A percentile compares a stretch with the other conserved stretches of the same genome.
Conservation (phyloP, 2,888 invertebrate genomes). For the Erpobdella octoculata region DNA sequence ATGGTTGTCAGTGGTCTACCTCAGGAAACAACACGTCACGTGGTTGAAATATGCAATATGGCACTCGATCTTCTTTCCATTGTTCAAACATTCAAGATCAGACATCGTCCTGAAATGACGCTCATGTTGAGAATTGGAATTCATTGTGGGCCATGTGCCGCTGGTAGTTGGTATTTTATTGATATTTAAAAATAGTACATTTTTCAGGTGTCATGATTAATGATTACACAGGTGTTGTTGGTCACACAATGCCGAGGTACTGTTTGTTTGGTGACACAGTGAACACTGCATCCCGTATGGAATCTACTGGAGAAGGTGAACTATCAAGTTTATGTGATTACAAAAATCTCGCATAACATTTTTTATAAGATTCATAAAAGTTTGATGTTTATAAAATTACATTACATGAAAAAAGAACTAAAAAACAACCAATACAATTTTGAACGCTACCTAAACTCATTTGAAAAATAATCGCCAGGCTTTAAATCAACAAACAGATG, state of each 20-base stretch:
- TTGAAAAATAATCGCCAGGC: no score
- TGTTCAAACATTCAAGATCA: constrained; percentile 36
- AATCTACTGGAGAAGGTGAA: constrained; percentile 32
- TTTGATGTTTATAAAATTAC: no score
- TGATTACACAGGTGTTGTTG: constrained; percentile 30
- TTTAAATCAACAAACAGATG: no score
- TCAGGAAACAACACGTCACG: constrained; percentile 54
- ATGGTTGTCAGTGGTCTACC: constrained; percentile 51
- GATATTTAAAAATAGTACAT: no score
- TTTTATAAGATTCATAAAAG: no score
- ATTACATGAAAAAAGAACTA: no score
- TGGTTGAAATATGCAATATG: constrained; percentile 38
- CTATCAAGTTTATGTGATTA: no score
- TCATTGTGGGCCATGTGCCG: constrained; percentile 41
- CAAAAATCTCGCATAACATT: no score
- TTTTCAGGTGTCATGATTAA: neutral
- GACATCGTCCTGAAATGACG: constrained; percentile 37
- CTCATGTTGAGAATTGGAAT: constrained; percentile 39
- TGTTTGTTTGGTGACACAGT: constrained; percentile 34
- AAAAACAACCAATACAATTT: no score
- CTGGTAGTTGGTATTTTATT: no score
- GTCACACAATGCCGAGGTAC: constrained; percentile 34
- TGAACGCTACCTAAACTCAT: no score
- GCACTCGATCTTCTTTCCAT: constrained; percentile 38
- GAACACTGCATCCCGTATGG: constrained; percentile 32